Conservation (phyloP, 1,140 invertebrate species). For the Oryctes rhinoceros region DNA sequence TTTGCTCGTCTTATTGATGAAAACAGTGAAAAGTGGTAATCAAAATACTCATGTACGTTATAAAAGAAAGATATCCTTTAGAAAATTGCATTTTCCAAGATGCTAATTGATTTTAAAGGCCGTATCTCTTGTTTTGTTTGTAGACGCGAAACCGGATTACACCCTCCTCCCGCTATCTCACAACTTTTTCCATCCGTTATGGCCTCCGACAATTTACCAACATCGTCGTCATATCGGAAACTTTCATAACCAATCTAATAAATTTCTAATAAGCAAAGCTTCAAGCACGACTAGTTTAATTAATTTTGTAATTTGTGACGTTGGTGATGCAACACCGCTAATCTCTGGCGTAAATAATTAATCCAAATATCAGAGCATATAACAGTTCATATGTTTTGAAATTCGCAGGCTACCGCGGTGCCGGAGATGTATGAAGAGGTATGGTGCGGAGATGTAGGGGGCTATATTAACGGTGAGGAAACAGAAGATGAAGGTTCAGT, state of each 20-base stretch:
- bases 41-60: too few relatives aligned
- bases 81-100: too few relatives aligned
- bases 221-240: not conserved
- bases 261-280: conserved; percentile 32
- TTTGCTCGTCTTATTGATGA: too few relatives aligned
- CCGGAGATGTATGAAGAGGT: not conserved
- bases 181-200: not conserved
- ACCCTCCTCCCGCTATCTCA: not conserved
- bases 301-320: conserved; percentile 33
- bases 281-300: conserved; percentile 17
- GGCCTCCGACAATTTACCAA: not conserved
- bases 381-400: too few relatives aligned
- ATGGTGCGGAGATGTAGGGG: not conserved
- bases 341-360: conserved; percentile 30
- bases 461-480: not conserved
- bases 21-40: too few relatives aligned
- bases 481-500: not conserved
- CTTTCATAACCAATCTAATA: conserved; percentile 21
- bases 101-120: too few relatives aligned
- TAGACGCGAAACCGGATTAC: too few relatives aligned
- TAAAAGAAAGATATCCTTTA: too few relatives aligned
- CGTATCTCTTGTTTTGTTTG: too few relatives aligned
- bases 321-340: conserved; percentile 13
- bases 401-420: not conserved
- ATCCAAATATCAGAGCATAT: not conserved